Conservation (phyloP, 92 coral and sea anemone species). For the Plumapathes pennacea region DNA sequence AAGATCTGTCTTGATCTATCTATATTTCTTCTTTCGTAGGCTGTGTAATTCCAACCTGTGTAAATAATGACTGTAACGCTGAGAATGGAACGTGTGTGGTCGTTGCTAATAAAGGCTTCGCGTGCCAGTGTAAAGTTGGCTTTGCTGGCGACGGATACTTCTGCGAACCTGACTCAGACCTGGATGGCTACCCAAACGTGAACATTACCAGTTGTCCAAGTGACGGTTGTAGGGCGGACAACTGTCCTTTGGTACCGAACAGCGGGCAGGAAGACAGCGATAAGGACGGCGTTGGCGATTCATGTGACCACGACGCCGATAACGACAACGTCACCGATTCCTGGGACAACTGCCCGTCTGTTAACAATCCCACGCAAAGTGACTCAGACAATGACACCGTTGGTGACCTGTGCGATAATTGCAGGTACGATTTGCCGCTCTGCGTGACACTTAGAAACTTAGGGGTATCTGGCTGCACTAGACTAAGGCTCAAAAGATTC, state of each 20-base stretch:
- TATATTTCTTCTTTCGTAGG: slow-evolving; percentile 7
- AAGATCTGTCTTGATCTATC: background rate
- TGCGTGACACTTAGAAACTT: too few relatives aligned
- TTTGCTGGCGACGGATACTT: slow-evolving; percentile 46
- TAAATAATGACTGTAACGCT: slow-evolving; percentile 10
- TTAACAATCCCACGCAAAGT: slow-evolving; percentile 14
- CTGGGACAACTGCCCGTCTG: slow-evolving; percentile 25
- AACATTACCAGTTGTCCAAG: slow-evolving; percentile 11
- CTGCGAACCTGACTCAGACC: slow-evolving; percentile 27
- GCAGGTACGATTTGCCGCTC: background rate
- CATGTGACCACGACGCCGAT: slow-evolving; percentile 26
- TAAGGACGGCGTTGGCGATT: slow-evolving; percentile 31
- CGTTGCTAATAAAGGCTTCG: background rate
- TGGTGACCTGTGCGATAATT: slow-evolving; percentile 43
- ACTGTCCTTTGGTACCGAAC: slow-evolving; percentile 39
- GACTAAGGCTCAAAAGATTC: too few relatives aligned
- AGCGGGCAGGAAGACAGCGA: slow-evolving; percentile 52
- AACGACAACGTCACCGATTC: slow-evolving; percentile 15
- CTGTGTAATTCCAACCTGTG: slow-evolving; percentile 8
- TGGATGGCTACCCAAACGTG: slow-evolving; percentile 43
- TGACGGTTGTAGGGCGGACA: slow-evolving; percentile 17
- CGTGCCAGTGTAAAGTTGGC: slow-evolving; percentile 40
- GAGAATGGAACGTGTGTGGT: slow-evolving; percentile 31
- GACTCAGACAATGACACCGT: slow-evolving; percentile 28
- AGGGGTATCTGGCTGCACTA: too few relatives aligned